Evolutionary conservation across 1,140 invertebrate genomes (phyloP).

Genomic region (Atta colombica): DNA sequence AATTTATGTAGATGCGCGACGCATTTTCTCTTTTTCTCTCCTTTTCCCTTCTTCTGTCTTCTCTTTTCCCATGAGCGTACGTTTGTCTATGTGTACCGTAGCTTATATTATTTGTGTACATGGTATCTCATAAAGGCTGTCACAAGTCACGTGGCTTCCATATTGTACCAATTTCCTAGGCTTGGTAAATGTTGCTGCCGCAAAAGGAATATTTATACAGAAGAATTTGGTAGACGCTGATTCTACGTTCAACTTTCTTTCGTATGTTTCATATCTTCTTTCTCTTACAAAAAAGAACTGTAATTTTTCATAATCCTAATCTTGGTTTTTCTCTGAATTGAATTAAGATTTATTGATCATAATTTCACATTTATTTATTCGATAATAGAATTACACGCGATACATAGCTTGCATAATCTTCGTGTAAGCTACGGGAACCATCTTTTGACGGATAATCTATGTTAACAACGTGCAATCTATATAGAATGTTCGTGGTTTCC

Average conservation of each 20-base stretch:
- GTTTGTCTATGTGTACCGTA: slow-evolving; percentile 47
- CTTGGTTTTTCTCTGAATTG: not conserved
- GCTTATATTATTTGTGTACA: slow-evolving; percentile 61
- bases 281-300: not conserved
- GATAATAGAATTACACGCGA: not conserved
- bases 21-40: slow-evolving; percentile 41
- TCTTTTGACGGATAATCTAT: slow-evolving; percentile 38
- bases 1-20: slow-evolving; percentile 63
- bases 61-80: slow-evolving; percentile 49
- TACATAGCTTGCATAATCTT: slow-evolving; percentile 13
- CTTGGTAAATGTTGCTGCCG: slow-evolving; percentile 20
- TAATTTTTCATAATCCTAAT: not conserved
- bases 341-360: not conserved
- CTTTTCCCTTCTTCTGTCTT: not conserved
- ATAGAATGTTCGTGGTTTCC: slow-evolving; percentile 14
- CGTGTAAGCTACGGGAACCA: slow-evolving; percentile 19
- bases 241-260: not conserved
- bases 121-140: slow-evolving; percentile 52
- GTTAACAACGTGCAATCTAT: slow-evolving; percentile 27
- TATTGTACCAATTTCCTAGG: slow-evolving; percentile 45
- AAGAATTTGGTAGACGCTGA: slow-evolving; percentile 1
- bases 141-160: slow-evolving; percentile 50
- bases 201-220: slow-evolving; percentile 19
- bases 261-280: not conserved
- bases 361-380: slow-evolving; percentile 26